phyloP scores from a whole-genome alignment of 1,140 invertebrate species.

The Bilobella aurantiaca region DNA sequence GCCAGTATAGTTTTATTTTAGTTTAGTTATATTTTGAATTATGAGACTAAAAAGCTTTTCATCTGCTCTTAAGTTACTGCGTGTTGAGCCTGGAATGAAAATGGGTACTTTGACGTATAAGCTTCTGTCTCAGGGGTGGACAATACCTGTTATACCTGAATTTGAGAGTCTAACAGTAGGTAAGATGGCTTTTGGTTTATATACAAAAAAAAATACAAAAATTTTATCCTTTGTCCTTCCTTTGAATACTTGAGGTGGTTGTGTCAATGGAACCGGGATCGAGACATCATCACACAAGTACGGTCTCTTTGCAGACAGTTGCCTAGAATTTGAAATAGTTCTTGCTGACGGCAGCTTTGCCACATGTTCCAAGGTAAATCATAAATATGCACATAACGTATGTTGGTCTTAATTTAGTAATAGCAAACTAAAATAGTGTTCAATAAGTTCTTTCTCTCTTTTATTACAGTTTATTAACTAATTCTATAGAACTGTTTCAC shows the following conservation, averaged over 20 bases:
- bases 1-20: too few species aligned
- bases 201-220: too few species aligned
- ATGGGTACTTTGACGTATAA: conserved; percentile 5
- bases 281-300: conserved; percentile 64
- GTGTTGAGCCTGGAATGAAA: conserved; percentile 3
- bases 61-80: neutral
- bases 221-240: too few species aligned
- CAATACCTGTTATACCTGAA: conserved; percentile 3
- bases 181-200: neutral
- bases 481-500: too few species aligned
- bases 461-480: too few species aligned
- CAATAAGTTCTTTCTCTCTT: neutral
- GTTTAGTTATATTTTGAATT: too few species aligned
- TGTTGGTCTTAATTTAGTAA: too few species aligned
- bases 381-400: neutral
- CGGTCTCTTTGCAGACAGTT: conserved; percentile 70
- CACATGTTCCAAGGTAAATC: conserved; percentile 57
- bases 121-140: neutral
- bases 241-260: neutral
- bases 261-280: conserved; percentile 54
- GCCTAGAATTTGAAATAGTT: conserved; percentile 60
- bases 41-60: too few species aligned
- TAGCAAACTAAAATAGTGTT: neutral
- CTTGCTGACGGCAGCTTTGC: conserved; percentile 60
- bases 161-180: conserved; percentile 1